Base-by-base conservation (phyloP, 2,888 invertebrate species). In the Callyntrura sp. region DNA sequence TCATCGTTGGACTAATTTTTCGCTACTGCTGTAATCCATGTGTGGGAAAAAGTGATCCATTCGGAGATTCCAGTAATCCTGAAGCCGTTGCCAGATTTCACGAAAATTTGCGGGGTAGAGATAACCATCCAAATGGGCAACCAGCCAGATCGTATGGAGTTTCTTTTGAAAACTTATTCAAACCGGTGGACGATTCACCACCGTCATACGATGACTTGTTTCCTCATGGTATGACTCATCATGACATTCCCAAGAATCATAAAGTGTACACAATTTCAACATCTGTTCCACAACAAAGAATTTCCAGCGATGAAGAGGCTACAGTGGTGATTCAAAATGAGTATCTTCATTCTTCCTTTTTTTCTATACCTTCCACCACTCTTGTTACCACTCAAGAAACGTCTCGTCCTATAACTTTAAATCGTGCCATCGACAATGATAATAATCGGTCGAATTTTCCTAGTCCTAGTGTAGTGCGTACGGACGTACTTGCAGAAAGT, bases 11-110 rank as follows among this genome's bases (percentile, higher is more conserved):
- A 43, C n/a, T 92, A 11, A 76, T 91, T 57, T 70, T 92, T 9
- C 83, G 91, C 6, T 90, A 85, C 73, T 92, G 92, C 48, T 92
- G 91, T 23, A 88, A 73, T 20, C 55, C 82, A 3, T 92, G 92
- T 28, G 92, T 91, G 4, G 92, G 92, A 43, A 90, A 84, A 45
- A 9, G 51, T 4, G 85, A 85, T 14, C 78, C 60, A n/a, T 90
- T 35, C 51, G 89, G 70, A 45, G 57, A 81, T 0, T 85, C 89
- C 8, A 90, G 85, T 55, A 90, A 90, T 65, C 89, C 89, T 14
- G 89, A 90, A 73, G 89, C 89, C 0, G 78, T 90, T 20, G 89
- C 89, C 8, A 90, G 89, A 51, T 90, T 90, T 20, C 89, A 85
- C 48, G 89, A 90, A 43, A 83, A 76, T 57, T 20, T 83, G n/a